A percentile compares a stretch with the other conserved stretches of the same genome.
Evolutionary conservation across 2,113 vertebrate genomes (phyloP).

Genomic region (Dipodomys ordii): DNA sequence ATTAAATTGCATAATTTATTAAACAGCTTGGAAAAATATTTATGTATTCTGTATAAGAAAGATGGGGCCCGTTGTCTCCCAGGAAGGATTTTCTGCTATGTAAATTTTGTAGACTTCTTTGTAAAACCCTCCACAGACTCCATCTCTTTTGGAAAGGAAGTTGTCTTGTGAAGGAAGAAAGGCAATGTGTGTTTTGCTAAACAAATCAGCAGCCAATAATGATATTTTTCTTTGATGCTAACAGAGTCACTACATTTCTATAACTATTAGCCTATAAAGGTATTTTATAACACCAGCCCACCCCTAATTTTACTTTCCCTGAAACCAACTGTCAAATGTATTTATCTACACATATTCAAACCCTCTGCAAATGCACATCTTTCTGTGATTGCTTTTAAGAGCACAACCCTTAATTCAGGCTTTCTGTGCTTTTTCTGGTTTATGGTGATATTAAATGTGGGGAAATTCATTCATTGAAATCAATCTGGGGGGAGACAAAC

Average conservation of each 20-base stretch:
- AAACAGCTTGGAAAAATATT: constrained; percentile 16
- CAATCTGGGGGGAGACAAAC: constrained; percentile 71
- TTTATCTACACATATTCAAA: constrained; percentile 50
- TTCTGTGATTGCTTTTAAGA: constrained; percentile 68
- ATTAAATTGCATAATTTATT: constrained; percentile 82
- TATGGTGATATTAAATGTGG: constrained; percentile 77
- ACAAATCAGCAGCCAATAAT: constrained; percentile 81
- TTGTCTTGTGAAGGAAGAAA: constrained; percentile 14
- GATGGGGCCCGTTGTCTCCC: constrained; percentile 74
- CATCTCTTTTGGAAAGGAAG: constrained; percentile 67
- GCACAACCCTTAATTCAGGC: constrained; percentile 75
- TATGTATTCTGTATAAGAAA: constrained; percentile 52
- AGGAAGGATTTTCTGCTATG: constrained; percentile 64
- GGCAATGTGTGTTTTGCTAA: constrained; percentile 82
- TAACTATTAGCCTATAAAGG: constrained; percentile 72
- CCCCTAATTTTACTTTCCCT: constrained; percentile 75
- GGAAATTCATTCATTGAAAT: constrained; percentile 73
- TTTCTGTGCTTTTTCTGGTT: constrained; percentile 68
- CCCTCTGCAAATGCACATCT: constrained; percentile 62
- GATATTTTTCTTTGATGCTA: constrained; percentile 74
- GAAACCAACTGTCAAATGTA: constrained; percentile 55
- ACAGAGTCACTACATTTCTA: constrained; percentile 78
- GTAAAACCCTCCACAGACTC: constrained; percentile 75
- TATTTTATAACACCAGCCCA: constrained; percentile 67
- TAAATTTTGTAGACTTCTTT: constrained; percentile 74